Evolutionary conservation across 2,113 vertebrate genomes (phyloP).

Genomic region (Melospiza georgiana): DNA sequence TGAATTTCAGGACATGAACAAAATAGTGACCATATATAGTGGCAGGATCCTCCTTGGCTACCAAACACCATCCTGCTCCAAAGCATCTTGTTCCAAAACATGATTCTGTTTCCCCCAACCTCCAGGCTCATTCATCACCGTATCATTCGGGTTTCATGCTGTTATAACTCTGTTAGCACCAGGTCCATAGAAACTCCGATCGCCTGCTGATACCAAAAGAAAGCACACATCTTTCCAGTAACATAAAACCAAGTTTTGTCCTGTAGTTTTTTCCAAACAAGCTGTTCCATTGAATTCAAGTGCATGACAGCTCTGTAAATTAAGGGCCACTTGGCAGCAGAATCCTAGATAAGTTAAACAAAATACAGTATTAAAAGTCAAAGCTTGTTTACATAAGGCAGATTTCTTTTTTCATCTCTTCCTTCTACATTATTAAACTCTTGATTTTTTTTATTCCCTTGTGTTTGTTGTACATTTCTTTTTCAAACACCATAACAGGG

Average conservation of each 20-base stretch:
- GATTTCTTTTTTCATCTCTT: not conserved
- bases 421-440: not conserved
- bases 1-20: not conserved
- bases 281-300: not conserved
- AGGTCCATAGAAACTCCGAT: not conserved
- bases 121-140: not conserved
- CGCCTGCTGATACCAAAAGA: not conserved
- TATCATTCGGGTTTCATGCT: not conserved
- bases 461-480: not conserved
- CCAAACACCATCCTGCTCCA: not conserved
- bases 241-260: not conserved
- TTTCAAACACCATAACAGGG: not conserved
- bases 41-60: not conserved
- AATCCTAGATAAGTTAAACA: not conserved
- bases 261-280: conserved; percentile 15
- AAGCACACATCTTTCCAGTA: conserved; percentile 25
- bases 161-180: conserved; percentile 50
- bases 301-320: not conserved
- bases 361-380: not conserved
- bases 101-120: not conserved
- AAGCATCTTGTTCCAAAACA: conserved; percentile 27
- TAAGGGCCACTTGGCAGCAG: not conserved
- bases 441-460: not conserved
- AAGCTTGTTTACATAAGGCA: not conserved
- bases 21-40: conserved; percentile 2